phyloP scores from a whole-genome alignment of 37 sponge, comb jelly and placozoan genomes.

The Geodia barretti region DNA sequence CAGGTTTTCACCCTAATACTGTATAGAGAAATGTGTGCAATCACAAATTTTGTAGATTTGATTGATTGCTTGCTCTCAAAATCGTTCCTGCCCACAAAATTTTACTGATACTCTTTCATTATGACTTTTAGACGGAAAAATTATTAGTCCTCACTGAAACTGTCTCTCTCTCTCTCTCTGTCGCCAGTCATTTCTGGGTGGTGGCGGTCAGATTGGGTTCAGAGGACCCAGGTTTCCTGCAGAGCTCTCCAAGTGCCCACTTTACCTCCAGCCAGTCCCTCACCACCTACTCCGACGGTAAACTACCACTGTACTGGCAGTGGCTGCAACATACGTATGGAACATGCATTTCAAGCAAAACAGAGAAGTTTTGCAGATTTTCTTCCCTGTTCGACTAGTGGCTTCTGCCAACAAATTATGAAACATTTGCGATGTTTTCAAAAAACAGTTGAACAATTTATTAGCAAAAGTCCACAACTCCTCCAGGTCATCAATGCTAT shows the following conservation, averaged over 20 bases:
- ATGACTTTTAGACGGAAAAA: not conserved
- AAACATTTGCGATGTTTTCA: no score
- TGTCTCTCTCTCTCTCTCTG: not conserved
- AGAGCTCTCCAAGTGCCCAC: no score
- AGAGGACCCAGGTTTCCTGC: not conserved
- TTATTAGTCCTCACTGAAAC: not conserved
- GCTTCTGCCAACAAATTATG: no score
- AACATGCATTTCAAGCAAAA: no score
- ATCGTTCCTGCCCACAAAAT: no score
- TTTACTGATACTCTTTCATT: no score
- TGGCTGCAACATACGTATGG: no score
- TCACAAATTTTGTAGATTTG: not conserved
- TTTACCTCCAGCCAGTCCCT: no score
- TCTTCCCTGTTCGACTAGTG: no score
- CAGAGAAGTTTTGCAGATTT: no score
- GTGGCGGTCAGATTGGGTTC: not conserved
- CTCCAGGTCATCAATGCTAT: not conserved
- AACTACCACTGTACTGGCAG: no score
- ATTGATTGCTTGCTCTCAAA: no score
- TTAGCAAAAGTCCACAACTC: not conserved
- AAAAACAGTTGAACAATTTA: not conserved
- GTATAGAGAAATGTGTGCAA: not conserved
- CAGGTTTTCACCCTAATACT: not conserved
- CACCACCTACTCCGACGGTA: not conserved
- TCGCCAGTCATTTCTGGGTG: not conserved